These are phyloP conservation scores for Caenorhabditis japonica DNA, from an alignment of 2,888 invertebrate species.

Conservation along the genomic window DNA sequence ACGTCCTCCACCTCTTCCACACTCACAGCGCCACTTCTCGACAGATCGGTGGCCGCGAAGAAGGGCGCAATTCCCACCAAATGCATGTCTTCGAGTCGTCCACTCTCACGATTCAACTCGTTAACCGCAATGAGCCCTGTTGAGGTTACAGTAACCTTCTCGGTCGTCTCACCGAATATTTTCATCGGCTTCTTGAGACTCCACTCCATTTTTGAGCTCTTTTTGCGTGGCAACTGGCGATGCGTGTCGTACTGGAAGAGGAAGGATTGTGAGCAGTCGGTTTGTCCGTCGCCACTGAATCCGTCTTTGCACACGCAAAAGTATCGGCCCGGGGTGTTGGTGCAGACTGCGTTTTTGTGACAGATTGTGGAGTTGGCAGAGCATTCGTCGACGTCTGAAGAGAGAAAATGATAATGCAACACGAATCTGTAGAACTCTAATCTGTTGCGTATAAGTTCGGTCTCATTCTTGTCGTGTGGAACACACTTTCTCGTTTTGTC, in stretches of 20 bases:
- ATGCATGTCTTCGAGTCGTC: constrained; percentile 67
- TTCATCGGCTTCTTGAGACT: constrained; percentile 67
- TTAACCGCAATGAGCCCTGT: constrained; percentile 72
- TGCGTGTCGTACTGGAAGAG: constrained; percentile 69
- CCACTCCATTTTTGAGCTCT: constrained; percentile 68
- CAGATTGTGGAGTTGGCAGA: constrained; percentile 61
- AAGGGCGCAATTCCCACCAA: constrained; percentile 74
- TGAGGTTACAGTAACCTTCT: constrained; percentile 70
- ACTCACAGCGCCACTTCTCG: constrained; percentile 61
- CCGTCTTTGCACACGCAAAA: constrained; percentile 76
- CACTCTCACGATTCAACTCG: constrained; percentile 54
- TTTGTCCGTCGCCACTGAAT: constrained; percentile 73
- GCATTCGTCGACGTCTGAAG: constrained; percentile 74
- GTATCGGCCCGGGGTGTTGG: constrained; percentile 76
- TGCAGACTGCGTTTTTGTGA: constrained; percentile 73
- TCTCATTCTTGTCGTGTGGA: too few relatives aligned
- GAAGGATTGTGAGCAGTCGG: constrained; percentile 69
- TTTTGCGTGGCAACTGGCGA: constrained; percentile 65
- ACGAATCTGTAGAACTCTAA: too few relatives aligned
- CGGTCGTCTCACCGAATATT: constrained; percentile 69
- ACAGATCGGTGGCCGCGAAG: constrained; percentile 71
- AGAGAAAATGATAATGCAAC: too few relatives aligned
- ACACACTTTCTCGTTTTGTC: too few relatives aligned
- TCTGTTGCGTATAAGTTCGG: too few relatives aligned
- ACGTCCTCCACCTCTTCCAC: constrained; percentile 65